These are phyloP conservation scores for Datnioides undecimradiatus DNA, from an alignment of 2,113 vertebrate genomes.

Conservation along the genomic window DNA sequence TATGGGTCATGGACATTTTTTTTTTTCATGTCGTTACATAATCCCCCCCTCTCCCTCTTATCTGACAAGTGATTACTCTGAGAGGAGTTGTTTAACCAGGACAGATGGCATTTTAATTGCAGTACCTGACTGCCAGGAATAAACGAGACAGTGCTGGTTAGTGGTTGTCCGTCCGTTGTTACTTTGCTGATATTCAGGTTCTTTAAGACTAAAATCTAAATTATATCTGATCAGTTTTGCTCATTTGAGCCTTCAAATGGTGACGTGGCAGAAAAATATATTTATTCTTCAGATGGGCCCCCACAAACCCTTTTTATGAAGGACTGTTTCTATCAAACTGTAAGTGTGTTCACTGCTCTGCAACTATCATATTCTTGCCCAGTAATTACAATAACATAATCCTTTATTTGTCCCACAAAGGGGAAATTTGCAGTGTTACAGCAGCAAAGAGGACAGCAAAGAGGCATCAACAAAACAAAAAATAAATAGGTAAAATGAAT, in stretches of 20 bases:
- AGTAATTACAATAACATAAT: no score
- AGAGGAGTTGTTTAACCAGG: conserved; percentile 62
- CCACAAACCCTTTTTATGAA: not conserved
- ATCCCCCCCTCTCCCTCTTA: conserved; percentile 52
- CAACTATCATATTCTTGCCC: not conserved
- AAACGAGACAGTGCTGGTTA: conserved; percentile 7
- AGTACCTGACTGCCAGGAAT: conserved; percentile 58
- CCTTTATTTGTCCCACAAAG: no score
- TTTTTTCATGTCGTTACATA: conserved; percentile 61
- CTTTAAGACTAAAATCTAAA: not conserved
- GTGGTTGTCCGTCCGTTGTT: not conserved
- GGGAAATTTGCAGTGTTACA: no score
- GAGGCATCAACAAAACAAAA: no score
- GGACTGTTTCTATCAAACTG: not conserved
- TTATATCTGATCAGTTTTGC: not conserved
- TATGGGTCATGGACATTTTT: conserved; percentile 49
- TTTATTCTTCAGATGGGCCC: not conserved
- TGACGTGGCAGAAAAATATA: not conserved
- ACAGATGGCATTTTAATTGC: conserved; percentile 68
- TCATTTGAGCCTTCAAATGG: not conserved
- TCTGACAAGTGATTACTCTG: conserved; percentile 65
- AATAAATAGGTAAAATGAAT: no score
- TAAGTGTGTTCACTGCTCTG: not conserved
- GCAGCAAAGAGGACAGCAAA: no score
- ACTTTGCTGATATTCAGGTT: conserved; percentile 7